These are phyloP conservation scores for Acanthurus tractus DNA, from an alignment of 2,797 vertebrate genomes.

Conservation along the genomic window DNA sequence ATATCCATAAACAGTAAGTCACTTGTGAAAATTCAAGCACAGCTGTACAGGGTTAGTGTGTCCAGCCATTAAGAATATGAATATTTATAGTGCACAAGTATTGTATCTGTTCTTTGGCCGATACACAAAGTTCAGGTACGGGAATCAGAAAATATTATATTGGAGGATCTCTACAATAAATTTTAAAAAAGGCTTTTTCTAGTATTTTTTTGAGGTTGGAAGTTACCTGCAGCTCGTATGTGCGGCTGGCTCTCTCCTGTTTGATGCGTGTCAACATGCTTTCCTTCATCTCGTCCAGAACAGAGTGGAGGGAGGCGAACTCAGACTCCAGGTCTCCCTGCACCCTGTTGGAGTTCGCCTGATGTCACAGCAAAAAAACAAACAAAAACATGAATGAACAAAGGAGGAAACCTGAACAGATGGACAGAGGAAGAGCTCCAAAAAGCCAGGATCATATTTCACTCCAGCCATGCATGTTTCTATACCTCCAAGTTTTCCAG, in stretches of 20 bases:
- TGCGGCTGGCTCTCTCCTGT: conserved; percentile 93
- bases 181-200: too few species aligned
- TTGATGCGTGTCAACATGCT: conserved; percentile 95
- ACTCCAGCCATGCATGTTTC: too few species aligned
- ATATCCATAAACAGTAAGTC: too few species aligned
- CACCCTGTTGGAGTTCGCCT: conserved; percentile 91
- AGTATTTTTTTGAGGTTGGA: not conserved
- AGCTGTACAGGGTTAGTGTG: too few species aligned
- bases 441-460: not conserved
- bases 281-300: conserved; percentile 93
- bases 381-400: not conserved
- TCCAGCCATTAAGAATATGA: too few species aligned
- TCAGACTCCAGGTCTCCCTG: conserved; percentile 92
- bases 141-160: too few species aligned
- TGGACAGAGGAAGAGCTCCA: not conserved
- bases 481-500: conserved; percentile 92
- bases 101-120: too few species aligned
- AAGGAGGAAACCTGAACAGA: not conserved
- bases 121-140: too few species aligned
- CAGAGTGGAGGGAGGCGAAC: conserved; percentile 88
- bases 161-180: too few species aligned
- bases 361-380: conserved; percentile 7
- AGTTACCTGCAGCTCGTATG: conserved; percentile 93
- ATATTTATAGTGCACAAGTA: too few species aligned
- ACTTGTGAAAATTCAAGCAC: too few species aligned